Conservation (phyloP, 2,797 vertebrate genomes). For the Amblyraja radiata region DNA sequence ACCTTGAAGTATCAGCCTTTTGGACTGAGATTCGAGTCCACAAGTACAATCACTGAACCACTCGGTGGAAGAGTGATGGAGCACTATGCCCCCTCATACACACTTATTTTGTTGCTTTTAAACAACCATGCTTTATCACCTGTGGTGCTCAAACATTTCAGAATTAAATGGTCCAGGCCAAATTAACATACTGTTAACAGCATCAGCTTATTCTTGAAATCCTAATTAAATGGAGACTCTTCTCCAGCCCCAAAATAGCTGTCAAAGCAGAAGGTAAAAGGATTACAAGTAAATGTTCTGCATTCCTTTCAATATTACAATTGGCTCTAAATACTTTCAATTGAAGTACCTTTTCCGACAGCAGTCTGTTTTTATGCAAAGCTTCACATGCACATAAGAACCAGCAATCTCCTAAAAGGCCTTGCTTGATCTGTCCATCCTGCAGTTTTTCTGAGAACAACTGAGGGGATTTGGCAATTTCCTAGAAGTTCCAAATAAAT, state of each 20-base stretch:
- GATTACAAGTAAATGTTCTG: background rate
- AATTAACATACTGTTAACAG: background rate
- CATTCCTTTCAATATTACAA: background rate
- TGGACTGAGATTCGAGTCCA: background rate
- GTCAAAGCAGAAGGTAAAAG: background rate
- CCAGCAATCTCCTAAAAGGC: slow-evolving; percentile 92
- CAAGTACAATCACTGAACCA: background rate
- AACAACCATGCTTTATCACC: background rate
- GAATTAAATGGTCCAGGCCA: background rate
- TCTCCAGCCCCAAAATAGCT: background rate
- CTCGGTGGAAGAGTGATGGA: background rate
- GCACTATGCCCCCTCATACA: background rate
- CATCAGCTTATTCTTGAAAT: background rate
- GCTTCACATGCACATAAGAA: slow-evolving; percentile 85
- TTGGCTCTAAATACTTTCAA: background rate
- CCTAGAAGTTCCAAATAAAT: slow-evolving; percentile 55
- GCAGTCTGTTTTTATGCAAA: slow-evolving; percentile 71
- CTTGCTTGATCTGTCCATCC: slow-evolving; percentile 79
- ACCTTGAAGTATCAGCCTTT: background rate
- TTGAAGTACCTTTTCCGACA: slow-evolving; percentile 73
- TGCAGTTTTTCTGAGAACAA: slow-evolving; percentile 65
- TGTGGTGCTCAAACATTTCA: background rate
- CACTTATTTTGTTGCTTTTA: background rate
- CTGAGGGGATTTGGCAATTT: slow-evolving; percentile 70
- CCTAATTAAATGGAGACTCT: background rate